Evolutionary conservation across 2,888 invertebrate genomes (phyloP).

Genomic region (Arenicola marina): DNA sequence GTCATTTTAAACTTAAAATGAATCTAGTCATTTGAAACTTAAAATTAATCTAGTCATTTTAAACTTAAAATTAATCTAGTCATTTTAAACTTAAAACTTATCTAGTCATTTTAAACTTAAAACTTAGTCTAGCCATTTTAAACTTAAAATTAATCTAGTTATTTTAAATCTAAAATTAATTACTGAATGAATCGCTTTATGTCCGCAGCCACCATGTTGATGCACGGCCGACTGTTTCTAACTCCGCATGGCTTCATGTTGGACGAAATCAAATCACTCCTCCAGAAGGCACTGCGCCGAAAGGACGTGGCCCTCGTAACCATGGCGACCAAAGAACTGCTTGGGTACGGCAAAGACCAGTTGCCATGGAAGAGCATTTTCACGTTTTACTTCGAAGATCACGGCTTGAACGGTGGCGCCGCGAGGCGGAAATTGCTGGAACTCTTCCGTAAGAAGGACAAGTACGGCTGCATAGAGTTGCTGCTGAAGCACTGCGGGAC

Average conservation of each 20-base stretch:
- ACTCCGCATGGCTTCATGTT: conserved; percentile 16
- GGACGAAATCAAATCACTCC: conserved; percentile 18
- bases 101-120: too few relatives aligned
- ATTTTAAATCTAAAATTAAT: too few relatives aligned
- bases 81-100: too few relatives aligned
- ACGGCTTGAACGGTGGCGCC: conserved; percentile 12
- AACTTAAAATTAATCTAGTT: too few relatives aligned
- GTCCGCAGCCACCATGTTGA: conserved; percentile 13
- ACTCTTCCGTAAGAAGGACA: background rate
- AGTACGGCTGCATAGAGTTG: conserved; percentile 13
- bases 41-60: too few relatives aligned
- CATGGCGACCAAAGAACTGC: conserved; percentile 13
- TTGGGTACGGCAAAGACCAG: conserved; percentile 19
- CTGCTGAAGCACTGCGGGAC: conserved; percentile 9
- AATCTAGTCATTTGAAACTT: too few relatives aligned
- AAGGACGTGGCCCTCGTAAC: conserved; percentile 12
- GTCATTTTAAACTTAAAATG: too few relatives aligned
- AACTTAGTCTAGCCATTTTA: too few relatives aligned
- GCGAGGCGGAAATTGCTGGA: conserved; percentile 1
- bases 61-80: too few relatives aligned
- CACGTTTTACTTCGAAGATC: conserved; percentile 23
- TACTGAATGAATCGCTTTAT: too few relatives aligned
- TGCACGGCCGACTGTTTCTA: conserved; percentile 18
- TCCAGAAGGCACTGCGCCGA: conserved; percentile 21
- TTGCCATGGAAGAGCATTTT: conserved; percentile 17